These are phyloP conservation scores for Dusona sp. DNA, from an alignment of 2,888 invertebrate species.

Conservation along the genomic window DNA sequence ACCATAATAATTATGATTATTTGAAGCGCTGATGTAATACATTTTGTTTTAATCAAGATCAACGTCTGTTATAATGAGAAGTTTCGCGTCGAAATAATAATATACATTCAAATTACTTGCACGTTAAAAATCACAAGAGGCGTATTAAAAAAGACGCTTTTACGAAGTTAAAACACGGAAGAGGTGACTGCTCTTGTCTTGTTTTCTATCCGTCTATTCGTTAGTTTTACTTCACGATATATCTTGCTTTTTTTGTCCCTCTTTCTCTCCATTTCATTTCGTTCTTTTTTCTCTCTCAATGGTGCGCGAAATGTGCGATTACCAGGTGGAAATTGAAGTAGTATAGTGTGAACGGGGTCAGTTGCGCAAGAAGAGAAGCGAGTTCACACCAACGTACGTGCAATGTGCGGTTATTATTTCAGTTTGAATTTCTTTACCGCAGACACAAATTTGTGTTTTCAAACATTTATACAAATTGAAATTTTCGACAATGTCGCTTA, in stretches of 20 bases:
- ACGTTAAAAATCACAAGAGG: conserved; percentile 9
- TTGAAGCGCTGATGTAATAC: conserved; percentile 10
- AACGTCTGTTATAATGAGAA: conserved; percentile 29
- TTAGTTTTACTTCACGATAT: conserved; percentile 14
- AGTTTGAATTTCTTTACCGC: conserved; percentile 21
- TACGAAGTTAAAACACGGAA: conserved; percentile 50
- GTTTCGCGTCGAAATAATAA: conserved; percentile 15
- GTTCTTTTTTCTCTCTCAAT: conserved; percentile 17
- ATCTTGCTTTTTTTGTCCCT: conserved; percentile 14
- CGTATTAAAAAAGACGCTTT: conserved; percentile 34
- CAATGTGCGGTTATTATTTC: conserved; percentile 39
- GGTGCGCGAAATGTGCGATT: conserved; percentile 57
- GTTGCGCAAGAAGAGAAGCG: conserved; percentile 71
- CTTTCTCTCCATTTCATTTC: conserved; percentile 35
- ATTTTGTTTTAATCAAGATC: conserved; percentile 47
- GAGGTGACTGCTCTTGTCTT: conserved; percentile 37
- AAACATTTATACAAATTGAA: not conserved
- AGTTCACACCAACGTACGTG: conserved; percentile 53
- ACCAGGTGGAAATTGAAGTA: conserved; percentile 70
- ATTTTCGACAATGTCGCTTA: not conserved
- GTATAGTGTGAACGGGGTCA: conserved; percentile 72
- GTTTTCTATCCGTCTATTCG: conserved; percentile 41
- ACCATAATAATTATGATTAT: conserved; percentile 3
- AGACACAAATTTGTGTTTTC: not conserved
- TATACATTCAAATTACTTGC: conserved; percentile 5